A percentile compares a stretch with the other conserved stretches of the same genome.
Conservation (phyloP, 1,140 invertebrate genomes). For the Drosophila funebris region DNA sequence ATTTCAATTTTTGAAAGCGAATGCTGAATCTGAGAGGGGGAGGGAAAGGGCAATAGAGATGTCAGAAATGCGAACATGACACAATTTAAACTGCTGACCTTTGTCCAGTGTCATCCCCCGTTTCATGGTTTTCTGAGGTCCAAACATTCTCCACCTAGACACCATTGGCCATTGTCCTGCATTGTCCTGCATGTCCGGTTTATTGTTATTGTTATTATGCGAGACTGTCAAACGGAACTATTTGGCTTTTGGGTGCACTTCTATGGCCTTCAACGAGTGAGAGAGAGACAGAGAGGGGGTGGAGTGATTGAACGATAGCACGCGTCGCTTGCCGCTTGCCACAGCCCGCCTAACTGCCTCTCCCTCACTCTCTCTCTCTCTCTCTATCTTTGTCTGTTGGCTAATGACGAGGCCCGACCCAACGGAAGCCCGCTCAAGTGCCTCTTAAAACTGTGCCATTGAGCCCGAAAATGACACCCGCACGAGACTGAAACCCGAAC, state of each 20-base stretch:
- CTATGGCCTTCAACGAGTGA: conserved; percentile 40
- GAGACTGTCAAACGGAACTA: conserved; percentile 71
- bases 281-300: conserved; percentile 1
- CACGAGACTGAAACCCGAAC: conserved; percentile 27
- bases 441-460: conserved; percentile 43
- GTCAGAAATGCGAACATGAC: conserved; percentile 63
- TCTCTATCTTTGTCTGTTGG: not conserved
- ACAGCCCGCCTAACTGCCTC: not conserved
- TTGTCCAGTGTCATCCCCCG: conserved; percentile 56
- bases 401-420: conserved; percentile 63
- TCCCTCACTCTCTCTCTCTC: conserved; percentile 20
- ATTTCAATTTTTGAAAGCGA: conserved; percentile 73
- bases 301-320: conserved; percentile 32
- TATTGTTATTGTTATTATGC: conserved; percentile 80
- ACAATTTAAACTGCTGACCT: conserved; percentile 77
- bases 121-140: conserved; percentile 48
- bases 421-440: conserved; percentile 68
- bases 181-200: conserved; percentile 62
- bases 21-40: conserved; percentile 1
- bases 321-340: conserved; percentile 39
- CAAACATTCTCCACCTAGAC: conserved; percentile 34
- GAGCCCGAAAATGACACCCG: conserved; percentile 41
- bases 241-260: conserved; percentile 59
- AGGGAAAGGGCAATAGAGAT: conserved; percentile 14
- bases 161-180: conserved; percentile 46